Evolutionary conservation across 1,140 invertebrate species (phyloP), one percentile per base, ranked within the genome.

Genomic region (Lethocerus indicus): DNA sequence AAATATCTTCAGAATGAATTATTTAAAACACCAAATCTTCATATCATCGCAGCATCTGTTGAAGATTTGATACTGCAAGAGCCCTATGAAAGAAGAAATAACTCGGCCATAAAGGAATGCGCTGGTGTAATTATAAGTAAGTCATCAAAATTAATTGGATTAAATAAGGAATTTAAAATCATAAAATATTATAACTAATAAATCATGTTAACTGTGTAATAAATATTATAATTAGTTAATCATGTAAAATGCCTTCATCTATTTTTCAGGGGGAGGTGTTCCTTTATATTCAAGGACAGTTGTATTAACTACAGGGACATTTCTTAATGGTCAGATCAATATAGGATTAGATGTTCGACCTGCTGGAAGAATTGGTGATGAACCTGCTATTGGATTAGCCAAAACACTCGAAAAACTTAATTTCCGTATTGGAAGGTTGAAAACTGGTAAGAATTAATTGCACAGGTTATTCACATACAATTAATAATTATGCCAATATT

Each of bases 221-320:
- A n/a, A n/a, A n/a, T n/a, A n/a, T n/a, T n/a, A n/a, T n/a, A n/a
- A n/a, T n/a, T n/a, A n/a, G n/a, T n/a, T n/a, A n/a, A n/a, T n/a
- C n/a, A n/a, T n/a, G n/a, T n/a, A n/a, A n/a, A n/a, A n/a, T n/a
- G n/a, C n/a, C n/a, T n/a, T n/a, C n/a, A n/a, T 37, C 21, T 49
- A 4, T 24, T 44, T 53, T 63, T 29, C 66, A 72, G 73, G 66
- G 53, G 66, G 78, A 65, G 81, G 79, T 14, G 67, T 62, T 23
- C 62, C 68, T 58, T 68, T 93, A 42, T 60, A 63, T 24, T 71
- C 76, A 24, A 69, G 77, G 50, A 67, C 78, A 39, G 85, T 93
- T 23, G 73, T 95, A 2, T 74, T 95, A 54, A 92, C 91, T 25
- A 92, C 90, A 0, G 91, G 91, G 14, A 95, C 91, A n/a, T 95